These are phyloP conservation scores for Leucophenga montana DNA, from an alignment of 2,888 invertebrate species.

Conservation along the genomic window DNA sequence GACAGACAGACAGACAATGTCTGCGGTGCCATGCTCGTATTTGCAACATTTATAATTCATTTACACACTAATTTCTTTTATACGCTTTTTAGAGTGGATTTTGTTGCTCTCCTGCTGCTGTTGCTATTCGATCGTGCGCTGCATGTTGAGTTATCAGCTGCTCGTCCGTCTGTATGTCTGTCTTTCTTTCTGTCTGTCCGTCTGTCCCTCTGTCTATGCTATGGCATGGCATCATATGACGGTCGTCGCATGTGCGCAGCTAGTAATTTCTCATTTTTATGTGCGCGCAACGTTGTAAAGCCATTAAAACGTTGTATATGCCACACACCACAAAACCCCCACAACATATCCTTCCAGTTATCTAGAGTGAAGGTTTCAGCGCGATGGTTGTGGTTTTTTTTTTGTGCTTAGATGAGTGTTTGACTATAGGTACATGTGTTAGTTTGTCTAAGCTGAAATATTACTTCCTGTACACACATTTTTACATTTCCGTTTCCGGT, in stretches of 20 bases:
- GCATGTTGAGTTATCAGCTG: conserved; percentile 20
- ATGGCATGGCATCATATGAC: not conserved
- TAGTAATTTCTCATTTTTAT: conserved; percentile 63
- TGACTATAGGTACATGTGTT: not conserved
- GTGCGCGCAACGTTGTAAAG: conserved; percentile 31
- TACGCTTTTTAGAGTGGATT: conserved; percentile 47
- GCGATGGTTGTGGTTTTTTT: conserved; percentile 36
- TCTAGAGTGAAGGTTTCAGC: conserved; percentile 48
- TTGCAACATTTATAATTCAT: conserved; percentile 60
- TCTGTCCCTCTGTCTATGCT: no score
- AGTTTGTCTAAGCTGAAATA: conserved; percentile 65
- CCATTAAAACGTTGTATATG: not conserved
- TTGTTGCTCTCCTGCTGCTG: conserved; percentile 14
- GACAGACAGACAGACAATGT: no score
- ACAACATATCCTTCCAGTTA: conserved; percentile 26
- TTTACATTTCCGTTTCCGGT: conserved; percentile 64
- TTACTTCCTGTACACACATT: conserved; percentile 65
- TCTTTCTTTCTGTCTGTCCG: no score
- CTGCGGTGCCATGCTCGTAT: not conserved
- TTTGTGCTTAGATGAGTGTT: conserved; percentile 33
- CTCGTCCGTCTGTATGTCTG: no score
- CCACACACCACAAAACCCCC: conserved; percentile 41
- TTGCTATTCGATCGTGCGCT: conserved; percentile 24
- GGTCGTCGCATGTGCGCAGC: conserved; percentile 56
- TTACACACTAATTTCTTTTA: conserved; percentile 59